phyloP scores from a whole-genome alignment of 2,888 invertebrate species.

The Watsonalla cultraria region DNA sequence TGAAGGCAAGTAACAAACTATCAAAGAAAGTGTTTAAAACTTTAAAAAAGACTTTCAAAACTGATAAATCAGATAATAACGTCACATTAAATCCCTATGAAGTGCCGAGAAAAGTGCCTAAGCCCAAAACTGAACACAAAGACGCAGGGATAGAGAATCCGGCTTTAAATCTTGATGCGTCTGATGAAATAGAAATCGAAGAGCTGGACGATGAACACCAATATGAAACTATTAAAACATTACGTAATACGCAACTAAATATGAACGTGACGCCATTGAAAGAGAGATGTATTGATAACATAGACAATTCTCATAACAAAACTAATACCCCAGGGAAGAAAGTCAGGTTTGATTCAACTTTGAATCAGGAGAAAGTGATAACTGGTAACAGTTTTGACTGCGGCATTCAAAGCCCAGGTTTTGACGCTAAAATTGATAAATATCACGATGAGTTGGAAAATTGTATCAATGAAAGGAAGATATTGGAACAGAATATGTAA shows the following conservation, averaged over 20 bases:
- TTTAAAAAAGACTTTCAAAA: conserved; percentile 64
- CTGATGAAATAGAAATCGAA: conserved; percentile 71
- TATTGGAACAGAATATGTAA: conserved; percentile 69
- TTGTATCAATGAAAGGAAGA: conserved; percentile 72
- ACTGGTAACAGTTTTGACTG: conserved; percentile 72
- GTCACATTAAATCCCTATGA: conserved; percentile 65
- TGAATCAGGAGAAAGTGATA: conserved; percentile 69
- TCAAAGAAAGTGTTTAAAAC: conserved; percentile 69
- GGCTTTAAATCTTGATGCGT: conserved; percentile 60
- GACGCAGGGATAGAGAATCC: conserved; percentile 71
- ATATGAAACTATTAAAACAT: conserved; percentile 67
- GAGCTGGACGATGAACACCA: conserved; percentile 56
- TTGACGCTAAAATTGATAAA: conserved; percentile 67
- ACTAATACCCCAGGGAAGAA: conserved; percentile 63
- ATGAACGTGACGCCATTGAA: conserved; percentile 66
- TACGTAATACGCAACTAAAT: conserved; percentile 62
- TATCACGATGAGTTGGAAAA: conserved; percentile 74
- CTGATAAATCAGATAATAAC: conserved; percentile 54
- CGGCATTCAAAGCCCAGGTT: conserved; percentile 64
- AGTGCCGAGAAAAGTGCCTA: conserved; percentile 60
- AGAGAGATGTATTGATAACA: conserved; percentile 43
- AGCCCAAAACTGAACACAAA: conserved; percentile 43
- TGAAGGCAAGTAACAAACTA: conserved; percentile 62
- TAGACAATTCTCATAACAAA: conserved; percentile 48
- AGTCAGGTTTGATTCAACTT: conserved; percentile 69